These are phyloP conservation scores for Tipula lateralis DNA, from an alignment of 2,888 invertebrate species.

Conservation along the genomic window DNA sequence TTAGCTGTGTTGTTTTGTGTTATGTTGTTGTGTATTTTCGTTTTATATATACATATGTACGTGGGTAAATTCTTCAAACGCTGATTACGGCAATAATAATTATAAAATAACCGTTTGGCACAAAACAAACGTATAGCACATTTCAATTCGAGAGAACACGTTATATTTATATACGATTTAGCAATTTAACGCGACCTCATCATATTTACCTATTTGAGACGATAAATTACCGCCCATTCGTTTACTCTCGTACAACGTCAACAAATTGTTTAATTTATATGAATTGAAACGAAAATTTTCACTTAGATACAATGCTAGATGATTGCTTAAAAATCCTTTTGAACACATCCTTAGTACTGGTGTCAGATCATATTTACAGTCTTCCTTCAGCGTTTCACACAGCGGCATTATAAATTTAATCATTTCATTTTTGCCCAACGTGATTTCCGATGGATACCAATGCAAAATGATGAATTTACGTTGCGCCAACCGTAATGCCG, in stretches of 20 bases:
- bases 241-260: not conserved
- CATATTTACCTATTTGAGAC: not conserved
- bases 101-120: not conserved
- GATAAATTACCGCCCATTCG: not conserved
- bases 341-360: conserved; percentile 65
- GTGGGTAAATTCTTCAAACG: not conserved
- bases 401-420: conserved; percentile 57
- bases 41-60: too few relatives aligned
- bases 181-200: not conserved
- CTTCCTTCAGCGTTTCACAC: conserved; percentile 51
- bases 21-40: not conserved
- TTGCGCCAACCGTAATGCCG: not conserved
- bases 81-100: not conserved
- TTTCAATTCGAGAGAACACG: not conserved
- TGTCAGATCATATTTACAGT: conserved; percentile 65
- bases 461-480: conserved; percentile 56
- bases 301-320: conserved; percentile 32
- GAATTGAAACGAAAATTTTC: not conserved
- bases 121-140: not conserved
- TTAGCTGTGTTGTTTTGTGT: not conserved
- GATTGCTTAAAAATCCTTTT: conserved; percentile 51
- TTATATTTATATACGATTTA: not conserved
- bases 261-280: not conserved
- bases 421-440: not conserved
- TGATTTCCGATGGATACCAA: conserved; percentile 61